Evolutionary conservation across 2,113 vertebrate species (phyloP).

Genomic region (Chamaea fasciata): DNA sequence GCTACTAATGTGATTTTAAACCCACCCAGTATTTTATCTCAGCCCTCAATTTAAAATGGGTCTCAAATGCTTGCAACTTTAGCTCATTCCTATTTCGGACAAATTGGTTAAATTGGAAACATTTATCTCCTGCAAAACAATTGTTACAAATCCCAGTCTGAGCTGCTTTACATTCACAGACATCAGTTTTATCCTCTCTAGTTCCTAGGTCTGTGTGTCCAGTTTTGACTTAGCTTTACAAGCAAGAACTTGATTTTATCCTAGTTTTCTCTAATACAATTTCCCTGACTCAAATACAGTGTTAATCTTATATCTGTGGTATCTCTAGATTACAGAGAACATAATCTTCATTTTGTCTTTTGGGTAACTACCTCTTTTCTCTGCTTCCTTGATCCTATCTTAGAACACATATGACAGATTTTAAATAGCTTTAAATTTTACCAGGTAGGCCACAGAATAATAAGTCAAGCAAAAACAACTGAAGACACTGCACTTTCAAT

Average conservation of each 20-base stretch:
- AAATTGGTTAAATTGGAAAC: neutral
- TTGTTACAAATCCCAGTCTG: neutral
- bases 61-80: neutral
- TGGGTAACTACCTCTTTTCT: neutral
- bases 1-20: neutral
- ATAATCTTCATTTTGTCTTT: neutral
- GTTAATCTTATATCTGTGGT: neutral
- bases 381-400: neutral
- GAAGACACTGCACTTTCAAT: neutral
- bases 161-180: neutral
- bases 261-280: neutral
- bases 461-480: neutral
- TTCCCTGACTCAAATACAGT: neutral
- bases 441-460: neutral
- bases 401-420: neutral
- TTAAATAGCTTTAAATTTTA: neutral
- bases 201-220: neutral
- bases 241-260: neutral
- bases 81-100: neutral
- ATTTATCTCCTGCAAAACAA: neutral
- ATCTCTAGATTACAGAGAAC: neutral
- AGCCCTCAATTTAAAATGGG: neutral
- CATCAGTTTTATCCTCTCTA: neutral
- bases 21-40: neutral
- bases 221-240: neutral